phyloP scores from a whole-genome alignment of 2,888 invertebrate genomes.

The Sesia apiformis region DNA sequence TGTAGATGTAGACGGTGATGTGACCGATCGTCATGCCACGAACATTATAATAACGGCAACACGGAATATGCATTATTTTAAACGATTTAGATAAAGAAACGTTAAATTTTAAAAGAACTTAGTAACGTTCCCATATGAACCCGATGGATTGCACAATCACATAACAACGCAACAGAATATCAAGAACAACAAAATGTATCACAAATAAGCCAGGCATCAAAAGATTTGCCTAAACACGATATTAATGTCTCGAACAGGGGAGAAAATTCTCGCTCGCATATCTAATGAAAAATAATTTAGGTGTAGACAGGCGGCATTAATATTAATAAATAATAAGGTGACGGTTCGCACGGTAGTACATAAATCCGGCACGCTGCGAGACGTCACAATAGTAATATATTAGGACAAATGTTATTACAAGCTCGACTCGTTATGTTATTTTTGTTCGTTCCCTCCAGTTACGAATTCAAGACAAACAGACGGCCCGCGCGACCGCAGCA shows the following conservation, averaged over 20 bases:
- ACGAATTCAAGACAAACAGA: constrained; percentile 35
- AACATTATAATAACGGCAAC: neutral
- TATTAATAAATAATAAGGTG: constrained; percentile 64
- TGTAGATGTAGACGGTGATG: neutral
- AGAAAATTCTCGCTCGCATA: constrained; percentile 22
- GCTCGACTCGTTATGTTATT: constrained; percentile 66
- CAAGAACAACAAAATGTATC: neutral
- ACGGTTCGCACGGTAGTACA: constrained; percentile 59
- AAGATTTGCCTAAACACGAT: constrained; percentile 10
- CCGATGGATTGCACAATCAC: neutral
- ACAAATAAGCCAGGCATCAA: neutral
- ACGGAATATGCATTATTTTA: neutral
- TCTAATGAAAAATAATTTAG: constrained; percentile 59
- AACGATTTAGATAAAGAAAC: neutral
- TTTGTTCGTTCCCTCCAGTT: constrained; percentile 51
- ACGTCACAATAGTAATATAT: constrained; percentile 70
- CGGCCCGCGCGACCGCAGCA: constrained; percentile 20
- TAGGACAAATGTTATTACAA: constrained; percentile 72
- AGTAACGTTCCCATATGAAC: neutral
- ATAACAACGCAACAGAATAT: neutral
- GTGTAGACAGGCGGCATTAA: constrained; percentile 56
- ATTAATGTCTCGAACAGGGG: constrained; percentile 35
- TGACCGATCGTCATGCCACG: neutral
- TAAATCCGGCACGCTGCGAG: constrained; percentile 55
- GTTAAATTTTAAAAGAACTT: neutral